Evolutionary conservation across 2,113 vertebrate genomes (phyloP), one percentile per base, ranked within the genome.

Genomic region (Vulpes lagopus): DNA sequence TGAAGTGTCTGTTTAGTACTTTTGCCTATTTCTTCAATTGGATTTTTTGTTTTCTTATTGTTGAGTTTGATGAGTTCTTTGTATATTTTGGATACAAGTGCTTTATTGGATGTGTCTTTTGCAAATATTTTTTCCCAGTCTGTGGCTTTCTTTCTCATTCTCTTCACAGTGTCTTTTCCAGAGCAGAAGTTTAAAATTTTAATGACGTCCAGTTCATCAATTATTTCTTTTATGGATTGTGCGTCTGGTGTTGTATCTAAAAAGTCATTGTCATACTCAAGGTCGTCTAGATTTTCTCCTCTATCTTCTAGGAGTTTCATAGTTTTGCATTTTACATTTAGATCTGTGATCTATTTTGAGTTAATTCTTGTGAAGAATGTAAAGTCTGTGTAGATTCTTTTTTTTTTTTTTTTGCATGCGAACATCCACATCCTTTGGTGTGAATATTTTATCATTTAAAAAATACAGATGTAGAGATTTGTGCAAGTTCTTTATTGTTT

Each of bases 161-260:
- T 67, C 30, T 85, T 96, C 82, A 49, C 17, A 69, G 10, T 53
- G 5, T 83, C 79, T 89, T 94, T 65, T 71, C 51, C 22, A 84
- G 83, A 85, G 38, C 5, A 57, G n/a, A 93, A 55, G 9, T 88
- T 85, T 94, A 78, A 32, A 43, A 73, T 96, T 95, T 95, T 86
- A 93, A 89, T 73, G 22, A 74, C 55, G 38, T 62, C 49, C 7
- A 49, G 19, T 9, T 85, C 79, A 57, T 80, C 49, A 85, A 32
- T 80, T 73, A 57, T 92, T 89, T 86, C 35, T 96, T 94, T 82
- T 19, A 20, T 53, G 27, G 27, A 16, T 11, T 8, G 27, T 71
- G 10, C 19, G 43, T 91, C 35, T 55, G 30, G 30, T 57, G 32
- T 84, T 74, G 2, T 85, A 60, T 92, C n/a, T 89, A 57, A 51